Base-by-base conservation (phyloP, 2,113 vertebrate genomes). In the Dicaeum eximium region DNA sequence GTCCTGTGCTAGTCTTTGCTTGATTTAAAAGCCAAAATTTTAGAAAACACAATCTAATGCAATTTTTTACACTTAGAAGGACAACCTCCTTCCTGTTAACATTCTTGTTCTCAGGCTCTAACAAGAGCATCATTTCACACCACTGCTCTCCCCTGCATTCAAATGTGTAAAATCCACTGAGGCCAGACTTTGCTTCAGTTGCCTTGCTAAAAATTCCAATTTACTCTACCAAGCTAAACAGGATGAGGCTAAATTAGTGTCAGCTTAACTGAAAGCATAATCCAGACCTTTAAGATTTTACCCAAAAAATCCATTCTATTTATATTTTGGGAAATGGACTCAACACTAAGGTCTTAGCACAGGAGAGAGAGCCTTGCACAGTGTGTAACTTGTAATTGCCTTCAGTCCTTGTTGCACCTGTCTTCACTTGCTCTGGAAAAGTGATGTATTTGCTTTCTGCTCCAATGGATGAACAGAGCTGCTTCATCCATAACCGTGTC, bases 401-500 rank as follows among this genome's bases (percentile, higher is more conserved):
- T 65, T 87, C 48, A 35, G 61, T 38, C 92, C 66, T 73, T 38
- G 50, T 53, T 79, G 73, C n/a, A 75, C 17, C 44, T 89, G 57
- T 62, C 70, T 82, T 73, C 28, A 15, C 44, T 88, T 61, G 38
- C 67, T 86, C 91, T 77, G 91, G 62, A 79, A 45, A 87, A 90
- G 27, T 33, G 62, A 95, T 80, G 51, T 15, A 91, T 90, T 72
- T 93, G 18, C 67, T 90, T 93, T 95, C 85, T 86, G 75, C 67
- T 88, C 60, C 81, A 90, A 71, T 25, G 79, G 67, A 83, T 64
- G 88, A 94, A 57, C 80, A 77, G 84, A 92, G 75, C 40, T 73
- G 71, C 38, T 83, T 51, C 82, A 93, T 80, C 71, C 71, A 66
- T 86, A 90, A 69, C 65, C 0, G 0, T 73, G 70, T 75, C 50